Percentiles rank a stretch among this genome's conserved stretches.
These are phyloP conservation scores for Pipra filicauda DNA, from an alignment of 2,113 vertebrate species.

Conservation along the genomic window DNA sequence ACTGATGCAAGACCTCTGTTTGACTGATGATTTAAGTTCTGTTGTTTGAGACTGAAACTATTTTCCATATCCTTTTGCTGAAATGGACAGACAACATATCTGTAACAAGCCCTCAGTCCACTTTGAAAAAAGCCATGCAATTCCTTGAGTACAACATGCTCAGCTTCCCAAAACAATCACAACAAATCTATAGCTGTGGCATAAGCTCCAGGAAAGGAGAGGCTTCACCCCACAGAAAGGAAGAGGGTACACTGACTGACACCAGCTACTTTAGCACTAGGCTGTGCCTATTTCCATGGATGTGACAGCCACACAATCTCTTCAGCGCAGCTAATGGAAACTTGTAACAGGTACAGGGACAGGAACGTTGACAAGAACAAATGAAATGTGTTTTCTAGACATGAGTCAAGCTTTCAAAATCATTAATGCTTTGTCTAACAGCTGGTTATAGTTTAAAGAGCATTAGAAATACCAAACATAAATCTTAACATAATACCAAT, in stretches of 20 bases:
- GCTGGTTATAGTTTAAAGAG: not conserved
- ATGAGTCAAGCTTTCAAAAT: not conserved
- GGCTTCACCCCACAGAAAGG: not conserved
- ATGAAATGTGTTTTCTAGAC: not conserved
- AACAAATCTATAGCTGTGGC: not conserved
- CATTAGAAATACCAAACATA: not conserved
- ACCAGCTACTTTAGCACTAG: not conserved
- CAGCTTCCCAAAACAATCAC: not conserved
- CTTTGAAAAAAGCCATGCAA: not conserved
- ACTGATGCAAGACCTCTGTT: not conserved
- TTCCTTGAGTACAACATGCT: not conserved
- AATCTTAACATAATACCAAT: not conserved
- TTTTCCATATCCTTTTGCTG: not conserved
- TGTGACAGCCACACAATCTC: not conserved
- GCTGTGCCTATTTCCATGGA: not conserved
- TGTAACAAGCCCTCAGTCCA: not conserved
- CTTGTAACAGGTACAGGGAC: not conserved
- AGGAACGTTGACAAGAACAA: not conserved
- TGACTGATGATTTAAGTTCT: not conserved
- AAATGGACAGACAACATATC: not conserved
- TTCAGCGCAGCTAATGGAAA: not conserved
- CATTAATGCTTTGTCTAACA: not conserved
- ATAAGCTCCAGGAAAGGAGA: not conserved
- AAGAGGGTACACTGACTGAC: not conserved
- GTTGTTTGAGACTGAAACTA: not conserved